These are phyloP conservation scores for Poeciliopsis turneri DNA, from an alignment of 2,797 vertebrate species.

Conservation along the genomic window DNA sequence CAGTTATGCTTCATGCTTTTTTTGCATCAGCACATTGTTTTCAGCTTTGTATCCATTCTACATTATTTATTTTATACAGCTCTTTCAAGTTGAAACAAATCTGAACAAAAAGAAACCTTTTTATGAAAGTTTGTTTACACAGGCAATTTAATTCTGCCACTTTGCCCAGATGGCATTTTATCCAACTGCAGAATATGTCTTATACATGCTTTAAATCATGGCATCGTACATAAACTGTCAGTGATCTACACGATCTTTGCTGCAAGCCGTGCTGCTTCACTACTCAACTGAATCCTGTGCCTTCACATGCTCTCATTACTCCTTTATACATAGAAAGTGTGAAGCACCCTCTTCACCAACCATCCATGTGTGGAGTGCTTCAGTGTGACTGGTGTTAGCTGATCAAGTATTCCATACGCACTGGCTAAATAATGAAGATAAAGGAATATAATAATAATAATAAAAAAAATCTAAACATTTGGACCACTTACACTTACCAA, in stretches of 20 bases:
- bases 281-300: slow-evolving; percentile 34
- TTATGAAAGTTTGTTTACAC: slow-evolving; percentile 3
- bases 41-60: neutral
- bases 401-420: neutral
- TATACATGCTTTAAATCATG: slow-evolving; percentile 20
- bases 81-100: neutral
- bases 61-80: neutral
- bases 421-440: neutral
- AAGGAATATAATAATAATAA: neutral
- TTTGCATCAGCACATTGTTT: neutral
- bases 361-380: neutral
- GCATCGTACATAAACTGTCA: slow-evolving; percentile 34
- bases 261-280: slow-evolving; percentile 12
- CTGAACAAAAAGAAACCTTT: slow-evolving; percentile 3
- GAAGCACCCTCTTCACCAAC: slow-evolving; percentile 11
- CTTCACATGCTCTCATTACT: slow-evolving; percentile 27
- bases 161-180: slow-evolving; percentile 9
- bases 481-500: neutral
- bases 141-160: slow-evolving; percentile 4
- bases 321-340: slow-evolving; percentile 25
- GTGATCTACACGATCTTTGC: slow-evolving; percentile 36
- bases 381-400: neutral
- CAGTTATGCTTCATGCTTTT: too few species aligned
- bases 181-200: slow-evolving; percentile 12
- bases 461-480: neutral